phyloP scores from a whole-genome alignment of 1,140 invertebrate genomes.

The Pogonus chalceus region DNA sequence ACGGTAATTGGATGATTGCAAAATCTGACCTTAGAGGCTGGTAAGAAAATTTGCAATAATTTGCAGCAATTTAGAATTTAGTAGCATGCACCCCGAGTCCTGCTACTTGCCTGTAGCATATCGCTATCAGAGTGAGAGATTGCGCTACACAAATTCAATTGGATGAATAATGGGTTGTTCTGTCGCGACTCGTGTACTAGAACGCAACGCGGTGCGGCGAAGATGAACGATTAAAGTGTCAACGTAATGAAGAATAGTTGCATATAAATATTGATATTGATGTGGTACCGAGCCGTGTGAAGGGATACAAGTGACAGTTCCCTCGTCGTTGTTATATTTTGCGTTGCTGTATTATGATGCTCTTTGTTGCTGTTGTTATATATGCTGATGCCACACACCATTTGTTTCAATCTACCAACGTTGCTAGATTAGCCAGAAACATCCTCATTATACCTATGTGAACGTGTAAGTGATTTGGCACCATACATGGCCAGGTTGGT shows the following conservation, averaged over 20 bases:
- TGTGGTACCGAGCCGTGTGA: conserved; percentile 21
- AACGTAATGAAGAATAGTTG: conserved; percentile 31
- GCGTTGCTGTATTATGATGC: conserved; percentile 4
- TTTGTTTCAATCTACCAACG: conserved; percentile 27
- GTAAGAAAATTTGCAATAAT: too few species aligned
- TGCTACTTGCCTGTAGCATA: too few species aligned
- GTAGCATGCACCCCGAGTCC: too few species aligned
- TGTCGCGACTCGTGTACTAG: conserved; percentile 12
- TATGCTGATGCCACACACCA: conserved; percentile 11
- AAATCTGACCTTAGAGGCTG: too few species aligned
- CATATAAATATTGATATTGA: conserved; percentile 33
- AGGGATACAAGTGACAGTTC: conserved; percentile 30
- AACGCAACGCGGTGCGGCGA: conserved; percentile 7
- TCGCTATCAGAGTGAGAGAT: too few species aligned
- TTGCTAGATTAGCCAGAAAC: not conserved
- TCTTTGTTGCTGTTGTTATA: not conserved
- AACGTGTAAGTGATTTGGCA: too few species aligned
- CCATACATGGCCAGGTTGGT: too few species aligned
- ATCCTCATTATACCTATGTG: not conserved
- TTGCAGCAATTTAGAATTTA: too few species aligned
- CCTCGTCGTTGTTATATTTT: conserved; percentile 21
- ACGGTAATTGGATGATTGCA: too few species aligned
- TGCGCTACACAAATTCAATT: not conserved
- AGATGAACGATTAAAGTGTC: conserved; percentile 28
- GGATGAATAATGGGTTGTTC: not conserved